Conservation (phyloP, 2,797 vertebrate species). For the Mustela erminea region DNA sequence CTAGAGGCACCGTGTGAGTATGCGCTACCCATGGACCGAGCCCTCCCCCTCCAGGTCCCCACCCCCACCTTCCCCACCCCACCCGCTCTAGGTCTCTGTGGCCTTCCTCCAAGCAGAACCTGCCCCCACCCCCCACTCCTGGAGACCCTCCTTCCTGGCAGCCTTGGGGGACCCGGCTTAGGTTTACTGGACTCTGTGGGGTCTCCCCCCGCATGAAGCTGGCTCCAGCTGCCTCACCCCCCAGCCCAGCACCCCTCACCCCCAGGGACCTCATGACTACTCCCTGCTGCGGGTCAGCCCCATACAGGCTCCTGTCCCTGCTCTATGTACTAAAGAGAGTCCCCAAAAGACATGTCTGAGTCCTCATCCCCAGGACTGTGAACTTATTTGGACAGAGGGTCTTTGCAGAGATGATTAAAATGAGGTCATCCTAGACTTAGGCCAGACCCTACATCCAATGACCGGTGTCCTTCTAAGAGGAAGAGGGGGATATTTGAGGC, state of each 20-base stretch:
- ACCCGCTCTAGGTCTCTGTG: not conserved
- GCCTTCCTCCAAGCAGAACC: not conserved
- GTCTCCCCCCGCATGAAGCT: accelerated
- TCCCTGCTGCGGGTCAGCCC: not conserved
- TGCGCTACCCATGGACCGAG: accelerated
- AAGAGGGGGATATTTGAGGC: not conserved
- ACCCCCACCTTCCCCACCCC: accelerated
- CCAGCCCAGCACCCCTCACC: not conserved
- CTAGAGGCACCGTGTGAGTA: not conserved
- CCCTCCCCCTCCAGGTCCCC: no score
- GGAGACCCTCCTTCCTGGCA: not conserved
- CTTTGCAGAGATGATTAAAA: not conserved
- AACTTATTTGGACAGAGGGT: not conserved
- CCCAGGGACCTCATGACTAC: accelerated
- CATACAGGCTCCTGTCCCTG: not conserved
- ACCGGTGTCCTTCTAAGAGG: no score
- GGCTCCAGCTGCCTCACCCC: no score
- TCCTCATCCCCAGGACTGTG: not conserved
- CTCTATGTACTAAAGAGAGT: not conserved
- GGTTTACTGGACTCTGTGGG: accelerated
- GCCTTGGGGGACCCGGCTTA: not conserved
- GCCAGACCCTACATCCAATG: not conserved
- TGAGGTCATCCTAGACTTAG: no score
- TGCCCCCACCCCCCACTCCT: accelerated
- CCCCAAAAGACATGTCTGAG: accelerated